Evolutionary conservation across 1,140 invertebrate genomes (phyloP).

Genomic region (Formica exsecta): DNA sequence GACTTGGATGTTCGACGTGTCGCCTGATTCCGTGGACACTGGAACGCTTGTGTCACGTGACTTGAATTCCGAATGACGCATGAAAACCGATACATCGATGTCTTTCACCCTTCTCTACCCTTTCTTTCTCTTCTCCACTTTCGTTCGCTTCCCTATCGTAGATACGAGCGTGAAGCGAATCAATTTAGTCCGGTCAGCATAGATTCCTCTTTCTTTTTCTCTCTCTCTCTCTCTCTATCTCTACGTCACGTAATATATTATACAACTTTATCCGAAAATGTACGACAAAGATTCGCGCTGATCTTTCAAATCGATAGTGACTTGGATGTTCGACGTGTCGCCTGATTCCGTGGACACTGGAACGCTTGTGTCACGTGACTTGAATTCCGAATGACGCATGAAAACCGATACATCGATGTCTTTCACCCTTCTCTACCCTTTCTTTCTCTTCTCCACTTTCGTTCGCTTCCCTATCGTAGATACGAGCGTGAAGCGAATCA

Average conservation of each 20-base stretch:
- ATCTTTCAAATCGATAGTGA: conserved; percentile 78
- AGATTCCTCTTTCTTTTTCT: conserved; percentile 4
- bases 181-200: conserved; percentile 44
- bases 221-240: too few species aligned
- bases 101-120: conserved; percentile 50
- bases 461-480: neutral
- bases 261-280: conserved; percentile 30
- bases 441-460: neutral
- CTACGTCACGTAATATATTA: conserved; percentile 36
- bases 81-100: conserved; percentile 69
- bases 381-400: conserved; percentile 65
- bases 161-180: conserved; percentile 61
- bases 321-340: conserved; percentile 74
- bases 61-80: conserved; percentile 66
- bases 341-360: conserved; percentile 57
- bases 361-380: conserved; percentile 52
- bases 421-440: conserved; percentile 48
- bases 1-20: conserved; percentile 74
- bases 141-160: neutral
- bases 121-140: conserved; percentile 5
- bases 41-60: conserved; percentile 48
- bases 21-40: conserved; percentile 62
- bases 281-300: conserved; percentile 49
- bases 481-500: conserved; percentile 63
- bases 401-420: conserved; percentile 70